Conservation (phyloP, 2,888 invertebrate species). For the Cyrtodaria siliqua region DNA sequence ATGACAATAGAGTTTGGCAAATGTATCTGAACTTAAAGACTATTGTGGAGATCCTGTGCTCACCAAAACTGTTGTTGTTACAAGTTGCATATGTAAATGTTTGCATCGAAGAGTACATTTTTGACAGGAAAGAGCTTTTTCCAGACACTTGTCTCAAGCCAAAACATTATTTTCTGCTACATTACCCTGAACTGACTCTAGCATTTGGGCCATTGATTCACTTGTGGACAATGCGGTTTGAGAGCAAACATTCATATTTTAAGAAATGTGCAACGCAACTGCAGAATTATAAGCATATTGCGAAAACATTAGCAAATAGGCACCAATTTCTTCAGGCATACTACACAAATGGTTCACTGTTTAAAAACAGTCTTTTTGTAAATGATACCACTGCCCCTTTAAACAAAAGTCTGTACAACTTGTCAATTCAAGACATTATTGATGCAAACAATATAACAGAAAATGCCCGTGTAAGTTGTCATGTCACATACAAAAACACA, state of each 20-base stretch:
- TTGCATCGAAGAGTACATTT: slow-evolving; percentile 6
- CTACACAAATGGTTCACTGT: slow-evolving; percentile 37
- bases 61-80: neutral
- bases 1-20: slow-evolving; percentile 5
- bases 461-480: too few species aligned
- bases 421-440: too few species aligned
- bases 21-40: slow-evolving; percentile 6
- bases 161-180: slow-evolving; percentile 6
- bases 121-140: slow-evolving; percentile 2
- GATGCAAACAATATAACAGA: too few species aligned
- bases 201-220: slow-evolving; percentile 55
- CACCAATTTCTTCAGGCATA: slow-evolving; percentile 52
- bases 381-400: neutral
- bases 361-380: slow-evolving; percentile 3
- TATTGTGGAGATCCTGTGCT: slow-evolving; percentile 1
- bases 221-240: slow-evolving; percentile 61
- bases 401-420: too few species aligned
- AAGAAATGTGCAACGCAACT: slow-evolving; percentile 47
- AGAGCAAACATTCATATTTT: slow-evolving; percentile 61
- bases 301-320: slow-evolving; percentile 42
- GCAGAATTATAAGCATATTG: slow-evolving; percentile 43
- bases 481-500: too few species aligned
- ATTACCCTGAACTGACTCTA: slow-evolving; percentile 4
- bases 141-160: neutral
- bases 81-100: slow-evolving; percentile 8